A percentile compares a stretch with the other conserved stretches of the same genome.
Evolutionary conservation across 2,797 vertebrate genomes (phyloP).

Genomic region (Spheniscus humboldti): DNA sequence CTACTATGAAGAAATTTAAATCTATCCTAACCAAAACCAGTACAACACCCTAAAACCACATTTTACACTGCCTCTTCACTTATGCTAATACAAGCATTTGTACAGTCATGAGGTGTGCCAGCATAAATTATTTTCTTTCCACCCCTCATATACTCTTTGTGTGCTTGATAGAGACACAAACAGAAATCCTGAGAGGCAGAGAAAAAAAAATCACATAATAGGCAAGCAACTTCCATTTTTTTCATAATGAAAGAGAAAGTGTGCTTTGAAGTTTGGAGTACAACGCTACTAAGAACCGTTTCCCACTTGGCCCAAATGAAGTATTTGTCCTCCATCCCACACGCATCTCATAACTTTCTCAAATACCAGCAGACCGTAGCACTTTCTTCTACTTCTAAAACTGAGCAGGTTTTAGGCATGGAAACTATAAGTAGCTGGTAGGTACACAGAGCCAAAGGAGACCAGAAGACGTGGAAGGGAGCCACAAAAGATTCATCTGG

Average conservation of each 20-base stretch:
- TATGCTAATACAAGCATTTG: background rate
- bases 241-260: background rate
- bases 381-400: background rate
- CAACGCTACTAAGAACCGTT: background rate
- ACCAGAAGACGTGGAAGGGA: background rate
- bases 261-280: background rate
- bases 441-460: background rate
- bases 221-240: background rate
- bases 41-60: background rate
- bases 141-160: rapidly evolving
- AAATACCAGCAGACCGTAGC: background rate
- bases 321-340: background rate
- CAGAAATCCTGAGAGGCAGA: background rate
- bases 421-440: background rate
- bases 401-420: background rate
- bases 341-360: background rate
- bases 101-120: background rate
- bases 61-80: background rate
- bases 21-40: background rate
- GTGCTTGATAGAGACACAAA: background rate
- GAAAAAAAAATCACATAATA: background rate
- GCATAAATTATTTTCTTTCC: background rate
- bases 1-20: background rate
- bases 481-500: background rate
- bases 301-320: background rate